These are phyloP conservation scores for Silurus lanzhouensis DNA, from an alignment of 2,797 vertebrate species.

Conservation along the genomic window DNA sequence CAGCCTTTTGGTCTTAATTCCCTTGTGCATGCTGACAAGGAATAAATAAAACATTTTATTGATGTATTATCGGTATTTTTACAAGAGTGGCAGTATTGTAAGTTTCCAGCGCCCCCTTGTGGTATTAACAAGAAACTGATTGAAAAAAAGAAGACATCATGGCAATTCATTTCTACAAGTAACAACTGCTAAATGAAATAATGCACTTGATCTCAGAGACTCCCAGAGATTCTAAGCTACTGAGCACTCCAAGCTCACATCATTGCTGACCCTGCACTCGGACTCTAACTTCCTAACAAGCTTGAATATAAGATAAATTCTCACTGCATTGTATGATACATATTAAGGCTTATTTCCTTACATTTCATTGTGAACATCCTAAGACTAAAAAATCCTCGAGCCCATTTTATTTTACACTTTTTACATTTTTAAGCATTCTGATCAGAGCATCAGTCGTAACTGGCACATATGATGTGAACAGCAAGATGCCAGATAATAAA, in stretches of 20 bases:
- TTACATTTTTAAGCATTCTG: constrained; percentile 4
- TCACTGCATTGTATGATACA: not conserved
- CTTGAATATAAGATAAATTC: too few relatives aligned
- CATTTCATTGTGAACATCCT: too few relatives aligned
- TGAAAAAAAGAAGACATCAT: not conserved
- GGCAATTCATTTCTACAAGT: not conserved
- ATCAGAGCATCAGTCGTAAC: not conserved
- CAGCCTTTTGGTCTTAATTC: not conserved
- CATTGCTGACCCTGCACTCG: not conserved
- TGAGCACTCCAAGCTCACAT: not conserved
- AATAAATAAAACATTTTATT: not conserved
- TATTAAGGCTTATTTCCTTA: not conserved
- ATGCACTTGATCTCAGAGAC: not conserved
- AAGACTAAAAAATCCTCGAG: constrained; percentile 17
- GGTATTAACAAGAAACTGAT: not conserved
- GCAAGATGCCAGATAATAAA: not conserved
- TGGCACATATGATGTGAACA: not conserved
- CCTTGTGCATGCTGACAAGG: not conserved
- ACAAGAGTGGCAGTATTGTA: not conserved
- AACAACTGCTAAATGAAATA: not conserved
- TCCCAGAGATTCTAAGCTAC: not conserved
- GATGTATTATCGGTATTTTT: not conserved
- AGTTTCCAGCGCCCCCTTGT: constrained; percentile 40
- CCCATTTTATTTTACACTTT: too few relatives aligned
- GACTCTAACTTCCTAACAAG: not conserved